These are phyloP conservation scores for Corvus moneduloides DNA, from an alignment of 2,113 vertebrate species.

Conservation along the genomic window DNA sequence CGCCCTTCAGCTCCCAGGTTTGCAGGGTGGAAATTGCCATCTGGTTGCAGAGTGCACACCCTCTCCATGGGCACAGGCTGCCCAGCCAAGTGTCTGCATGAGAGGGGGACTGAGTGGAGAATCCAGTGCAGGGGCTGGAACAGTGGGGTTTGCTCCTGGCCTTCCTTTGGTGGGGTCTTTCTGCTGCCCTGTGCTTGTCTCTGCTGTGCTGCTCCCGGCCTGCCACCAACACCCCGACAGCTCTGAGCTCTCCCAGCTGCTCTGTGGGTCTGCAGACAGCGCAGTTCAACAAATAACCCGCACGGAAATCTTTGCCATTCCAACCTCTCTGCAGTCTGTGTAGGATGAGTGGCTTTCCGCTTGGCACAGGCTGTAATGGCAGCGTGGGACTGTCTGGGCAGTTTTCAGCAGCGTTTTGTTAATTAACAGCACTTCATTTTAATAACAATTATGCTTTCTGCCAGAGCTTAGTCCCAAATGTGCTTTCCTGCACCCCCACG, in stretches of 20 bases:
- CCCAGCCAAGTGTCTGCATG: background rate
- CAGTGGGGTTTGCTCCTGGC: background rate
- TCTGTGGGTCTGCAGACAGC: background rate
- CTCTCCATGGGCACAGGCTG: fast-evolving
- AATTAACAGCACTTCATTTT: conserved; percentile 15
- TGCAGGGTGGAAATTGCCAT: background rate
- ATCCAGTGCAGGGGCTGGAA: fast-evolving
- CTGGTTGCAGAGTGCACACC: background rate
- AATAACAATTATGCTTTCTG: background rate
- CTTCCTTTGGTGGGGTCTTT: background rate
- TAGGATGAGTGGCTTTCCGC: fast-evolving
- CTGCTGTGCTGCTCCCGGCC: background rate
- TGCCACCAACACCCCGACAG: fast-evolving
- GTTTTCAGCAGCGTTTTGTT: background rate
- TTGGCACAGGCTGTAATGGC: background rate
- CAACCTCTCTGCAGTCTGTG: background rate
- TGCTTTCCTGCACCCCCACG: background rate
- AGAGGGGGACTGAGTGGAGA: background rate
- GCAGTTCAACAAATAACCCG: background rate
- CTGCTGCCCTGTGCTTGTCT: background rate
- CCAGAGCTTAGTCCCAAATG: background rate
- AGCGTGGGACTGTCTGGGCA: background rate
- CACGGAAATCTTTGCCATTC: background rate
- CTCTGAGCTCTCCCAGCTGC: background rate
- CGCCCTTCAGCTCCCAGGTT: background rate